A percentile compares a stretch with the other conserved stretches of the same genome.
phyloP scores from a whole-genome alignment of 2,888 invertebrate species.

The Magallana nippona region DNA sequence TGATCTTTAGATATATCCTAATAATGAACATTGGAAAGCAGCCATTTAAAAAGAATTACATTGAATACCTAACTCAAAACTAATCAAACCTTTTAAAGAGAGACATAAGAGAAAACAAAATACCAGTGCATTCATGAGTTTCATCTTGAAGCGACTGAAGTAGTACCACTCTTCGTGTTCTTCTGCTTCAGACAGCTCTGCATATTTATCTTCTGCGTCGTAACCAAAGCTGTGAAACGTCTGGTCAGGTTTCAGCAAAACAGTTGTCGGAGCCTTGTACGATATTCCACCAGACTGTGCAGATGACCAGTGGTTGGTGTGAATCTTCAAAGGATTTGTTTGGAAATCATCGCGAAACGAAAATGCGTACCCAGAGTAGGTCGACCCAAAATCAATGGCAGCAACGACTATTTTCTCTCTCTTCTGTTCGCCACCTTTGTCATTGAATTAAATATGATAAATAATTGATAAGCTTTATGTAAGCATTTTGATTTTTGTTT shows the following conservation, averaged over 20 bases:
- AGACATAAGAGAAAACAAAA: too few relatives aligned
- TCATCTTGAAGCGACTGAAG: slow-evolving; percentile 12
- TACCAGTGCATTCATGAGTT: neutral
- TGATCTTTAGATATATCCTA: neutral
- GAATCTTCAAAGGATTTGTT: neutral
- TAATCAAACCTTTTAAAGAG: too few relatives aligned
- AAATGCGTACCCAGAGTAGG: slow-evolving; percentile 10
- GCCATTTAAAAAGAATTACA: neutral
- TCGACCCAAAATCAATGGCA: neutral
- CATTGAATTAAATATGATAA: neutral
- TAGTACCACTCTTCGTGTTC: neutral
- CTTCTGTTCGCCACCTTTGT: slow-evolving; percentile 5
- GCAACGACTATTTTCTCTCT: neutral
- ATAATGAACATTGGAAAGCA: too few relatives aligned
- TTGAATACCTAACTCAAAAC: too few relatives aligned
- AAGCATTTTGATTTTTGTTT: neutral
- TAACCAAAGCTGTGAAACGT: slow-evolving; percentile 9
- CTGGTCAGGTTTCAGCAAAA: neutral
- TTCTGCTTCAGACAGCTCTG: neutral
- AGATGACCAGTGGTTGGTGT: neutral
- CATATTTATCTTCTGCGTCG: slow-evolving; percentile 5
- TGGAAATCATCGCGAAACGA: neutral
- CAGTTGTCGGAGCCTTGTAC: neutral
- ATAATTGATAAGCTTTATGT: too few relatives aligned
- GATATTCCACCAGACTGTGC: neutral